Conservation (phyloP, 2,888 invertebrate species). For the Eupeodes latifasciatus region DNA sequence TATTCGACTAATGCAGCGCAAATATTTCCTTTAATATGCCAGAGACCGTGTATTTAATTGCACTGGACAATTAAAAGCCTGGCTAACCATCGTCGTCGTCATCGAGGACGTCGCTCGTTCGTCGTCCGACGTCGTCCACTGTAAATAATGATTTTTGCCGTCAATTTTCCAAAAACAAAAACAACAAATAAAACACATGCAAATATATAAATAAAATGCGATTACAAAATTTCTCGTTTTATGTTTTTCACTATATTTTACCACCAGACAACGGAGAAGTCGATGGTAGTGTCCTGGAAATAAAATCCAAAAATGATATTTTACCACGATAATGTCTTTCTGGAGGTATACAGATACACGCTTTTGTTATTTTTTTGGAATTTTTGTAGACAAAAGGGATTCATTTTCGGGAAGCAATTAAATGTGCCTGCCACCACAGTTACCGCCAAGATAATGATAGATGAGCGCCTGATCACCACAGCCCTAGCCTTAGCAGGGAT, state of each 20-base stretch:
- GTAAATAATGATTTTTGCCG: constrained; percentile 63
- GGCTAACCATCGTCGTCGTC: constrained; percentile 34
- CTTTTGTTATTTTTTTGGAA: constrained; percentile 5
- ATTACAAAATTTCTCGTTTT: constrained; percentile 9
- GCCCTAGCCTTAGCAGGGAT: constrained; percentile 12
- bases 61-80: constrained; percentile 66
- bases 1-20: constrained; percentile 72
- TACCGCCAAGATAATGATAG: constrained; percentile 63
- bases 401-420: constrained; percentile 63
- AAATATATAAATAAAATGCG: constrained; percentile 17
- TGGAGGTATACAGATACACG: not conserved
- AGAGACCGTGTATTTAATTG: constrained; percentile 62
- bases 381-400: constrained; percentile 66
- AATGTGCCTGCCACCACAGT: constrained; percentile 41
- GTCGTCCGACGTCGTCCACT: constrained; percentile 18
- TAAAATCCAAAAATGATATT: constrained; percentile 65
- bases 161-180: constrained; percentile 39
- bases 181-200: not conserved
- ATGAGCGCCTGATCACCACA: constrained; percentile 41
- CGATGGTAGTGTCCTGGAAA: not conserved
- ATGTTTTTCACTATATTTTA: not conserved
- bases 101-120: too few species aligned
- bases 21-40: constrained; percentile 56
- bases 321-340: constrained; percentile 51
- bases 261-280: constrained; percentile 2